Evolutionary conservation across 2,113 vertebrate species (phyloP).

Genomic region (Lepisosteus osseus): DNA sequence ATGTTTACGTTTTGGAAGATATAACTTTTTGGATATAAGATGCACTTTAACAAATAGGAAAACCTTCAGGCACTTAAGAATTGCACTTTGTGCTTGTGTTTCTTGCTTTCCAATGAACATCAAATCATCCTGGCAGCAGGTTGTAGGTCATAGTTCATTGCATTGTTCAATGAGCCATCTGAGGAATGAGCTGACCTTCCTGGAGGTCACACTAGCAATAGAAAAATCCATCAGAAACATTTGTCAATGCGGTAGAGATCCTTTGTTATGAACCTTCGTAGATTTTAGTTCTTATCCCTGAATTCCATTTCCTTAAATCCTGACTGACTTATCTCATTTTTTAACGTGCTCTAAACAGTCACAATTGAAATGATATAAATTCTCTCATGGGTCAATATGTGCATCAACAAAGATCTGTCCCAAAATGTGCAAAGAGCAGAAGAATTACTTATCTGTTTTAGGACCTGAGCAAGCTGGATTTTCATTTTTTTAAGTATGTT

Average conservation of each 20-base stretch:
- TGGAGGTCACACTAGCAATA: slow-evolving; percentile 29
- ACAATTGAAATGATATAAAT: too few relatives aligned
- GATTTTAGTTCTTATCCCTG: slow-evolving; percentile 11
- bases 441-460: neutral
- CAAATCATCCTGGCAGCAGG: slow-evolving; percentile 13
- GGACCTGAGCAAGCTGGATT: neutral
- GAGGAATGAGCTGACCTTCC: slow-evolving; percentile 44
- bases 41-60: neutral
- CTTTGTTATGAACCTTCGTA: slow-evolving; percentile 14
- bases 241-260: slow-evolving; percentile 42
- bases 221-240: slow-evolving; percentile 40
- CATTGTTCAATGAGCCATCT: slow-evolving; percentile 55
- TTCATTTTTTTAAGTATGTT: neutral
- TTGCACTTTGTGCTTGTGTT: neutral
- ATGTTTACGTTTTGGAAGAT: neutral
- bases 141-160: slow-evolving; percentile 44
- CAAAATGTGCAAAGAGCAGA: neutral
- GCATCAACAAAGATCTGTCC: slow-evolving; percentile 6
- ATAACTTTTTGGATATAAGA: neutral
- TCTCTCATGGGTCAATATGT: slow-evolving; percentile 9
- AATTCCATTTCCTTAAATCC: slow-evolving; percentile 13
- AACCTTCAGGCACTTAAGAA: neutral
- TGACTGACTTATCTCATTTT: slow-evolving; percentile 8
- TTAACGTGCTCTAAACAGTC: neutral
- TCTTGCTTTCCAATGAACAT: slow-evolving; percentile 10